Evolutionary conservation across 2,888 invertebrate species (phyloP), one percentile per base, ranked within the genome.

Genomic region (Ochropleura plecta): DNA sequence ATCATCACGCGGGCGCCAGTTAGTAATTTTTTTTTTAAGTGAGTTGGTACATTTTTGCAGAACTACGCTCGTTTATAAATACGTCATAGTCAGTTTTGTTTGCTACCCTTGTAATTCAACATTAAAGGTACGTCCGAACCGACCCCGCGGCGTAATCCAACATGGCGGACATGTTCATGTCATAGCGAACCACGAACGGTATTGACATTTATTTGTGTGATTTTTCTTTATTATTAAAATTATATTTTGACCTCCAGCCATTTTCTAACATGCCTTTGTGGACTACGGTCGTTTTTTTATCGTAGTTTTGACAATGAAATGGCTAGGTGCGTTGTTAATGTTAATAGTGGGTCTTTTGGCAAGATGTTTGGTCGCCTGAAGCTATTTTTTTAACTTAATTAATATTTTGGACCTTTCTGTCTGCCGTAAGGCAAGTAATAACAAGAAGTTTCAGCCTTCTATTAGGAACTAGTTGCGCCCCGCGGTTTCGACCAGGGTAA

Each of bases 11-110:
- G 30, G 30, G 30, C 30, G 30, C 30, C 30, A 30, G 30, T 3
- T 30, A 30, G 30, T 30, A 30, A 30, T 2, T 30, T 2, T 30
- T 30, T 6, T 49, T 49, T 49, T 6, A 49, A 14, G 44, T n/a
- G n/a, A 8, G 42, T 62, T 62, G 12, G 12, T 62, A 62, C 12
- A 62, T 62, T 62, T 14, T 44, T n/a, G n/a, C 62, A 60, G 42
- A 60, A 42, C 42, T 42, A 42, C 5, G 60, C 42, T 60, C 7
- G 7, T 62, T 53, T 62, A 40, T n/a, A n/a, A n/a, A n/a, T 62
- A 70, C 60, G 82, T 81, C 85, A 81, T 68, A 81, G 63, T 76
- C 79, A 74, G 85, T 86, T 86, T 68, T 73, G 73, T 78, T 73
- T 62, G 55, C 81, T 40, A 66, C 51, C 76, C 84, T 67, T 72